Evolutionary conservation across 1,140 invertebrate genomes (phyloP).

Genomic region (Mactra quadrangularis): DNA sequence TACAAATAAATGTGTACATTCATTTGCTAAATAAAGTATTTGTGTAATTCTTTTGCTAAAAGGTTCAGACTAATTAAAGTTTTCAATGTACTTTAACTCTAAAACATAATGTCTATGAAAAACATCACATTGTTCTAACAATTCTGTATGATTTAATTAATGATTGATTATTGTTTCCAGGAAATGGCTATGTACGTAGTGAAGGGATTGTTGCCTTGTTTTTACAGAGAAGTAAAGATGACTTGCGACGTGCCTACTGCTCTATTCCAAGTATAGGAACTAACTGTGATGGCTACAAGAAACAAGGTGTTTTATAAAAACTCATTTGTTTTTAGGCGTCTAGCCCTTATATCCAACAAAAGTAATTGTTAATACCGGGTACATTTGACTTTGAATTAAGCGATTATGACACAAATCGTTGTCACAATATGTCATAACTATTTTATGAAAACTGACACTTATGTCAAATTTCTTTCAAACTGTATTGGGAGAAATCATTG

Average conservation of each 20-base stretch:
- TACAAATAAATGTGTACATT: too few species aligned
- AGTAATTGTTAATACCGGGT: background rate
- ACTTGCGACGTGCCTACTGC: constrained; percentile 92
- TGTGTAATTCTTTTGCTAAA: too few species aligned
- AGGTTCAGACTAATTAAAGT: too few species aligned
- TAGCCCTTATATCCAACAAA: background rate
- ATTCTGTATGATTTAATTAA: background rate
- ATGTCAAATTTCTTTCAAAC: background rate
- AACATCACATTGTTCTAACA: too few species aligned
- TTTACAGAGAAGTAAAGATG: constrained; percentile 89
- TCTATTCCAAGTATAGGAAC: constrained; percentile 92
- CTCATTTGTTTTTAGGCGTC: background rate
- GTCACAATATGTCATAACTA: background rate
- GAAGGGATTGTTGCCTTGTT: constrained; percentile 93
- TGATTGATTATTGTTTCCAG: constrained; percentile 73
- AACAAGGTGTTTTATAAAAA: constrained; percentile 81
- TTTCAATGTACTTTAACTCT: too few species aligned
- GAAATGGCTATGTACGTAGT: constrained; percentile 94
- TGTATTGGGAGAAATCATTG: background rate
- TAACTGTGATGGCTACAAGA: constrained; percentile 95
- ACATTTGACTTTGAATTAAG: background rate
- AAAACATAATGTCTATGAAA: too few species aligned
- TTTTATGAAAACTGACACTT: background rate
- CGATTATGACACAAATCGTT: background rate
- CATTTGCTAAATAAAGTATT: too few species aligned